Evolutionary conservation across 2,113 vertebrate species (phyloP).

Genomic region (Strix aluco): DNA sequence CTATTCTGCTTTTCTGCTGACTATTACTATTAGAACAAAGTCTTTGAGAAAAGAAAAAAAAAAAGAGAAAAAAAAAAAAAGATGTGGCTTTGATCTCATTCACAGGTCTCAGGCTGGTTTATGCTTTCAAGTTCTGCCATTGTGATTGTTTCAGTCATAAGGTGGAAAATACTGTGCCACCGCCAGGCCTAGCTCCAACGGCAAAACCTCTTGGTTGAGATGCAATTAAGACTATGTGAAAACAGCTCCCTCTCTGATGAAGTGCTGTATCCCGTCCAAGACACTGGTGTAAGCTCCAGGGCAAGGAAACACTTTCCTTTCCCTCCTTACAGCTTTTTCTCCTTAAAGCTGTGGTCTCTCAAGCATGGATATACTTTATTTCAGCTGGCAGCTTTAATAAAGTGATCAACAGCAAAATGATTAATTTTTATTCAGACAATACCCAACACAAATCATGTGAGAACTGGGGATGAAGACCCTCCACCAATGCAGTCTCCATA

Average conservation of each 20-base stretch:
- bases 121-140: neutral
- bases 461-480: neutral
- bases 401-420: neutral
- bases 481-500: neutral
- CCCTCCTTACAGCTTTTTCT: neutral
- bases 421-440: neutral
- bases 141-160: neutral
- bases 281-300: neutral
- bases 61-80: rapidly evolving
- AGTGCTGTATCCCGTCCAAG: neutral
- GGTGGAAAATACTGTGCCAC: neutral
- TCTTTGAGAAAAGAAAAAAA: neutral
- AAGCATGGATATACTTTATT: neutral
- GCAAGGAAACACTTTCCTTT: neutral
- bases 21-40: constrained; percentile 49
- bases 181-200: neutral
- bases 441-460: neutral
- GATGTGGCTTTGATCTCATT: constrained; percentile 8
- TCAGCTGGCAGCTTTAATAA: neutral
- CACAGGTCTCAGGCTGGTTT: neutral
- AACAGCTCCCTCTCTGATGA: neutral
- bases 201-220: neutral
- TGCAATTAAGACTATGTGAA: neutral
- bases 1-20: constrained; percentile 53
- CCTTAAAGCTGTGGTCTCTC: neutral